A percentile compares a stretch with the other conserved stretches of the same genome.
phyloP scores from a whole-genome alignment of 2,888 invertebrate species.

The Mycalesis mineus region DNA sequence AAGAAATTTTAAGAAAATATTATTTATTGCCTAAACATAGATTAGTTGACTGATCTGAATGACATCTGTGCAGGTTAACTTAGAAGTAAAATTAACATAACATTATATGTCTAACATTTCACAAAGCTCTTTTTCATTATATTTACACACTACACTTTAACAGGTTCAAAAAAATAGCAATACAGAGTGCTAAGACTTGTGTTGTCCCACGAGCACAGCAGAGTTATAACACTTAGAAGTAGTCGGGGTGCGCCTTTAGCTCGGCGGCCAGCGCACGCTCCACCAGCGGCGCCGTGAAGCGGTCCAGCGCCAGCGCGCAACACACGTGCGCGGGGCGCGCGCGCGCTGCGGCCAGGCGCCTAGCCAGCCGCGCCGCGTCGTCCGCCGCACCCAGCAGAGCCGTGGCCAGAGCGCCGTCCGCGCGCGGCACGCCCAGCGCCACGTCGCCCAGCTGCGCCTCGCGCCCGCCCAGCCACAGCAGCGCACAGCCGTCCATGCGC shows the following conservation, averaged over 20 bases:
- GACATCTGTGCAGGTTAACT: too few relatives aligned
- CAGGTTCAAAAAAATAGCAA: too few relatives aligned
- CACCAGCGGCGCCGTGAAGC: constrained; percentile 47
- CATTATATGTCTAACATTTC: too few relatives aligned
- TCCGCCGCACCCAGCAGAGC: constrained; percentile 27
- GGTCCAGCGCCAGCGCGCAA: constrained; percentile 41
- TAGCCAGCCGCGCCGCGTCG: constrained; percentile 40
- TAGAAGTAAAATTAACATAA: too few relatives aligned
- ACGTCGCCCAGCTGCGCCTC: constrained; percentile 35
- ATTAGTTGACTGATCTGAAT: too few relatives aligned
- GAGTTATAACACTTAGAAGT: constrained; percentile 28
- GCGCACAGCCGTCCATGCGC: constrained; percentile 47
- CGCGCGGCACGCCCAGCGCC: constrained; percentile 44
- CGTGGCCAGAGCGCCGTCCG: constrained; percentile 28
- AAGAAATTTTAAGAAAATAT: too few relatives aligned
- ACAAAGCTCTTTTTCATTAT: too few relatives aligned
- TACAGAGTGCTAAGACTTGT: too few relatives aligned
- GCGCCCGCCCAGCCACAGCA: constrained; percentile 53
- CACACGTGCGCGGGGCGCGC: constrained; percentile 46
- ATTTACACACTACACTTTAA: too few relatives aligned
- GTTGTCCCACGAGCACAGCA: not conserved
- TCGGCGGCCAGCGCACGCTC: constrained; percentile 46
- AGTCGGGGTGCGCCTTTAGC: constrained; percentile 47
- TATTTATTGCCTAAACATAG: too few relatives aligned
- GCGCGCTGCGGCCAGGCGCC: constrained; percentile 42